Evolutionary conservation across 1,140 invertebrate species (phyloP), one percentile per base, ranked within the genome.

Genomic region (Trigoniulus corallinus): DNA sequence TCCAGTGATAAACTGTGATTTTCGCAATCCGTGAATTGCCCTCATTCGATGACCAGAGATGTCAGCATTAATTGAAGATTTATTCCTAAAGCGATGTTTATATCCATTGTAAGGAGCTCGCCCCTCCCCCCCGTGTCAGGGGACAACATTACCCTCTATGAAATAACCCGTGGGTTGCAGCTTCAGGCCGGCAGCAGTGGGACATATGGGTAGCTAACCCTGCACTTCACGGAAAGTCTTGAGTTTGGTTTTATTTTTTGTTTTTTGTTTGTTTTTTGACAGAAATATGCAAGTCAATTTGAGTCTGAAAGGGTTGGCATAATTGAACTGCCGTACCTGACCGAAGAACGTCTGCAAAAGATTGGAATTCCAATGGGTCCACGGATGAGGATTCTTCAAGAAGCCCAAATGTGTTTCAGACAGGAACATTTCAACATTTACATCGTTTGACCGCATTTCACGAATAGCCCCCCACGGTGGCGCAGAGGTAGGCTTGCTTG

Each of bases 281-380:
- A 93, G 87, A 91, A 88, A 82, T 94, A 91, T 63, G 84, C 84
- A 4, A 70, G 68, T 0, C 73, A 82, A 26, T 83, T 94, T 58
- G 86, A 92, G 60, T 80, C 81, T 52, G 88, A 93, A 65, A 81
- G 84, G 58, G 84, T 93, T 23, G 88, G 88, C 12, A 84, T 93
- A 68, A 81, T 89, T 25, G 89, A 94, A 66, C 70, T 94, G 43
- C 88, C 88, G 1, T 93, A 91, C 68, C 70, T 94, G 55, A 87
- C 81, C 2, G 89, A 94, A 63, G 88, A 93, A 54, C 74, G 84
- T 27, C 68, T 95, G 12, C 77, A 88, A 56, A 87, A 87, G 52
- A 78, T 95, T 60, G 88, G 88, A 2, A 80, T 93, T 20, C 88
- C 88, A 1, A 71, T 93, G 58, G 88, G 88, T 26, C 88, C 89